These are phyloP conservation scores for Stegastes partitus DNA, from an alignment of 2,113 vertebrate species.

Conservation along the genomic window DNA sequence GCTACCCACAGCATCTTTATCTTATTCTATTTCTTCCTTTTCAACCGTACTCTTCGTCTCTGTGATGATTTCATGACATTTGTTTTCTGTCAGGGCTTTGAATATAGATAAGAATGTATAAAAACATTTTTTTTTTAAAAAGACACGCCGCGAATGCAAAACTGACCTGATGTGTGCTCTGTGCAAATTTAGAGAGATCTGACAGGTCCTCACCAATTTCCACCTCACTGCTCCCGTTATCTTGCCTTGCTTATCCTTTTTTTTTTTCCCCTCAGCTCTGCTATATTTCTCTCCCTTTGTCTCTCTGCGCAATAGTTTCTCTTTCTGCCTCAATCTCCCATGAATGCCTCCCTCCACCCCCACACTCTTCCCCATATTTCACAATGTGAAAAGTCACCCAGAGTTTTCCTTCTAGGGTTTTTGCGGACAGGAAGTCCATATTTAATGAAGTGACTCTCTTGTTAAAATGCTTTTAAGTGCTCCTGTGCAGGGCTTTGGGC, in stretches of 20 bases:
- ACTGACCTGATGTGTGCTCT: slow-evolving; percentile 46
- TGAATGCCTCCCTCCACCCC: slow-evolving; percentile 7
- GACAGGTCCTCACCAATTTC: slow-evolving; percentile 60
- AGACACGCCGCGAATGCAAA: slow-evolving; percentile 34
- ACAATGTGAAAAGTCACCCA: slow-evolving; percentile 74
- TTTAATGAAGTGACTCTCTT: slow-evolving; percentile 88
- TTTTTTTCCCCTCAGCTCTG: slow-evolving; percentile 9
- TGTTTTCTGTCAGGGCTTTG: slow-evolving; percentile 57
- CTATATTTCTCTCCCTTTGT: slow-evolving; percentile 66
- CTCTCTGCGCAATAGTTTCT: slow-evolving; percentile 50
- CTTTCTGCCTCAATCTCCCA: slow-evolving; percentile 37
- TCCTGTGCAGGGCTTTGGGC: slow-evolving; percentile 79
- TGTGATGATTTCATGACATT: slow-evolving; percentile 53
- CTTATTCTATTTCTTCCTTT: slow-evolving; percentile 16
- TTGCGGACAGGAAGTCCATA: slow-evolving; percentile 84
- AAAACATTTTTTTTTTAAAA: slow-evolving; percentile 16
- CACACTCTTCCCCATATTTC: slow-evolving; percentile 66
- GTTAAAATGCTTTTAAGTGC: slow-evolving; percentile 87
- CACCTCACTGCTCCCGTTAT: slow-evolving; percentile 63
- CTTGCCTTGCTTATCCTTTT: slow-evolving; percentile 51
- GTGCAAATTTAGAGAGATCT: slow-evolving; percentile 47
- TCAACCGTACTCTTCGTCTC: slow-evolving; percentile 10
- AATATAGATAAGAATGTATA: slow-evolving; percentile 39
- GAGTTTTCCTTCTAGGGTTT: slow-evolving; percentile 75
- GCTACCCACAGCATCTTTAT: slow-evolving; percentile 19